Conservation (phyloP, 1,140 invertebrate species). For the Trichomalopsis sarcophagae region DNA sequence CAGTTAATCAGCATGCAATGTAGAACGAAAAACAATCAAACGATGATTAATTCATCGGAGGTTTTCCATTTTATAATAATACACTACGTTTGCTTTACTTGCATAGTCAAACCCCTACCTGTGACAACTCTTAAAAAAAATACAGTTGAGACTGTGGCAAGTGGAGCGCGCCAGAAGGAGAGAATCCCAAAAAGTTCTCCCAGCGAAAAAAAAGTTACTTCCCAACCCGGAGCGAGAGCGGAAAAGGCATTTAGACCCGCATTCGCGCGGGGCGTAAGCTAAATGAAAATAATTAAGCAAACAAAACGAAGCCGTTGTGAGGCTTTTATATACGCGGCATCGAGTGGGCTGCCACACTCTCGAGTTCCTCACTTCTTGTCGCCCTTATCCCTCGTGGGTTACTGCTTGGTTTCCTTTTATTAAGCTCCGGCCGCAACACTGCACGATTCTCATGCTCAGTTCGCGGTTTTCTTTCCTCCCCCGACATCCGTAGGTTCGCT, state of each 20-base stretch:
- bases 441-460: neutral
- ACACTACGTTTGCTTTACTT: neutral
- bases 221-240: neutral
- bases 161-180: neutral
- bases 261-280: neutral
- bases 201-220: neutral
- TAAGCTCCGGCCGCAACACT: constrained; percentile 7
- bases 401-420: constrained; percentile 36
- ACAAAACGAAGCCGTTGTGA: constrained; percentile 39
- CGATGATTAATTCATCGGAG: too few relatives aligned
- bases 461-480: neutral
- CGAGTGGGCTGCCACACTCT: constrained; percentile 34
- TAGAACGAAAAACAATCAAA: too few relatives aligned
- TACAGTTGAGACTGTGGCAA: neutral
- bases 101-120: too few relatives aligned
- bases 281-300: constrained; percentile 44
- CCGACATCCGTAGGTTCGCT: neutral
- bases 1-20: too few relatives aligned
- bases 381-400: neutral
- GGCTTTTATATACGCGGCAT: constrained; percentile 14
- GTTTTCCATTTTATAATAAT: neutral
- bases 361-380: neutral
- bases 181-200: constrained; percentile 8
- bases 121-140: neutral
- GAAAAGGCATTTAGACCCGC: neutral